These are phyloP conservation scores for Calliopum simillimum DNA, from an alignment of 2,888 invertebrate species.

Conservation along the genomic window DNA sequence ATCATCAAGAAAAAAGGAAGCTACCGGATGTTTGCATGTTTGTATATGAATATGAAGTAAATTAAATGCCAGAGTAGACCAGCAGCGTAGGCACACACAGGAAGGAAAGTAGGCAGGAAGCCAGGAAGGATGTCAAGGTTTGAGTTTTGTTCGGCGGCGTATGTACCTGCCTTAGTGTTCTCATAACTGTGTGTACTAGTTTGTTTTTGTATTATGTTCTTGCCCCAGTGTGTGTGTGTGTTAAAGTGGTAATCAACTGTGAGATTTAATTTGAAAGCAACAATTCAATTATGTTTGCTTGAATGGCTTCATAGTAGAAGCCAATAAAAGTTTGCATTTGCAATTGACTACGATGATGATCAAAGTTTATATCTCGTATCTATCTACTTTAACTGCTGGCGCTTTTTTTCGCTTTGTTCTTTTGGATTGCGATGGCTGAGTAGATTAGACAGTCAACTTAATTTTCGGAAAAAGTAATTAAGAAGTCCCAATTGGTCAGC, in stretches of 20 bases:
- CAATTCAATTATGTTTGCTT: constrained; percentile 25
- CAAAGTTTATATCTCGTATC: background rate
- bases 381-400: background rate
- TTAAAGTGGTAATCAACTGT: constrained; percentile 29
- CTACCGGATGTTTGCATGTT: background rate
- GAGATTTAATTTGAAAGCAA: constrained; percentile 17
- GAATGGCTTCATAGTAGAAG: background rate
- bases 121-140: too few relatives aligned
- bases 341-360: constrained; percentile 8
- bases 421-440: background rate
- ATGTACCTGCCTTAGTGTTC: too few relatives aligned
- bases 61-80: background rate
- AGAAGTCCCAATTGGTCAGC: too few relatives aligned
- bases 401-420: background rate
- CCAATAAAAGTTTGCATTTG: constrained; percentile 26
- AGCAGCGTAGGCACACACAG: background rate
- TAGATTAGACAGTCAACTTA: too few relatives aligned
- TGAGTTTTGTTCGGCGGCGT: too few relatives aligned
- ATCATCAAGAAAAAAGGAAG: background rate
- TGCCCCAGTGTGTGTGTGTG: background rate
- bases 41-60: background rate
- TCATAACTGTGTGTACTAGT: too few relatives aligned
- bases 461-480: too few relatives aligned
- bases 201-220: too few relatives aligned
- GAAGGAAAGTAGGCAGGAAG: too few relatives aligned